Evolutionary conservation across 2,113 vertebrate genomes (phyloP).

Genomic region (Onychostoma macrolepis): DNA sequence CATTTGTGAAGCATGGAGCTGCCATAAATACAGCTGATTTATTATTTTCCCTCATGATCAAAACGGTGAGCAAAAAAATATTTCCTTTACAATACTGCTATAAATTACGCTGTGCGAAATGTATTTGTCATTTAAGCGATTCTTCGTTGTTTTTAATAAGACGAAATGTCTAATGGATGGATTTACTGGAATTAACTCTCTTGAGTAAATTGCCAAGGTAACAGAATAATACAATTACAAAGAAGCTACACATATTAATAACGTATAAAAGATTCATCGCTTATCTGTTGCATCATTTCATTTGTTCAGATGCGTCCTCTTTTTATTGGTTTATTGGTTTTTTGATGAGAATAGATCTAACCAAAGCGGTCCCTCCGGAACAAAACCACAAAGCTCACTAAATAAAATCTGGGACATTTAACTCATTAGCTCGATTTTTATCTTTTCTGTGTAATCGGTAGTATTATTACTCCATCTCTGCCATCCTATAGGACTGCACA

Average conservation of each 20-base stretch:
- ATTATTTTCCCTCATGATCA: slow-evolving; percentile 18
- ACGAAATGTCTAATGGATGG: not conserved
- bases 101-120: not conserved
- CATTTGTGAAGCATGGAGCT: slow-evolving; percentile 19
- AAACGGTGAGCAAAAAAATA: slow-evolving; percentile 22
- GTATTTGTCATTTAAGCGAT: not conserved
- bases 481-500: not conserved
- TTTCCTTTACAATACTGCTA: not conserved
- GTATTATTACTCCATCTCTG: not conserved
- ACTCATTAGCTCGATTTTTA: slow-evolving; percentile 33
- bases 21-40: slow-evolving; percentile 20
- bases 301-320: not conserved
- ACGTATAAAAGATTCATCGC: slow-evolving; percentile 3
- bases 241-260: not conserved
- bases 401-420: slow-evolving; percentile 7
- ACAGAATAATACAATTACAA: slow-evolving; percentile 5
- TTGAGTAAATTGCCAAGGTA: not conserved
- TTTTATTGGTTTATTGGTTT: not conserved
- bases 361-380: not conserved
- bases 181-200: not conserved
- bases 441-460: slow-evolving; percentile 25
- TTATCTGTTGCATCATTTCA: slow-evolving; percentile 2
- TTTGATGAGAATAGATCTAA: not conserved
- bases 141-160: not conserved
- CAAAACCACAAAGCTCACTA: not conserved